phyloP scores from a whole-genome alignment of 2,888 invertebrate species.

The Crepidodera aurea region DNA sequence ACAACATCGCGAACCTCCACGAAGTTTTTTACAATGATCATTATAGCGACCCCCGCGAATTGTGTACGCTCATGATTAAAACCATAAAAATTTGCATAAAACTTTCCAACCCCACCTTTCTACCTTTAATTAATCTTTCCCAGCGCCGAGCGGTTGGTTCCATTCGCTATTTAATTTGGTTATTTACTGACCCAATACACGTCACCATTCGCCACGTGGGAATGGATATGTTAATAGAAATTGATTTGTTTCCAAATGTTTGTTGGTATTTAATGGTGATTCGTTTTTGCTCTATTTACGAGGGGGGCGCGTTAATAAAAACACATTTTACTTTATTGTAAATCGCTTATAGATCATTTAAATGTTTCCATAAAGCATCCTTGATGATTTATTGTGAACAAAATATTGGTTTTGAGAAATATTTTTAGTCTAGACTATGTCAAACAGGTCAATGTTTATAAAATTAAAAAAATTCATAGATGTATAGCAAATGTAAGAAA shows the following conservation, averaged over 20 bases:
- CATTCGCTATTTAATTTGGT: conserved; percentile 55
- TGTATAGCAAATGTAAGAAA: too few relatives aligned
- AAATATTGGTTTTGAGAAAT: too few relatives aligned
- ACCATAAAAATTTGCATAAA: conserved; percentile 50
- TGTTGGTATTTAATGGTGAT: not conserved
- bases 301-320: too few relatives aligned
- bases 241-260: conserved; percentile 12
- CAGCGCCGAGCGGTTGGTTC: conserved; percentile 42
- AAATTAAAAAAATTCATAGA: too few relatives aligned
- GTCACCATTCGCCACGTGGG: conserved; percentile 30
- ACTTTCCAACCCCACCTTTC: conserved; percentile 46
- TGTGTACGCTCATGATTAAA: conserved; percentile 32
- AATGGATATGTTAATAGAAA: conserved; percentile 19
- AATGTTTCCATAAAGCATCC: too few relatives aligned
- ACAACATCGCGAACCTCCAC: too few relatives aligned
- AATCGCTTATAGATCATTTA: too few relatives aligned
- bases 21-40: too few relatives aligned
- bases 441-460: too few relatives aligned
- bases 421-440: too few relatives aligned
- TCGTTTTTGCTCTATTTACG: not conserved
- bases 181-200: conserved; percentile 51
- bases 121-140: conserved; percentile 51
- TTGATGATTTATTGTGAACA: too few relatives aligned
- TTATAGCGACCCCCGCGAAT: not conserved
- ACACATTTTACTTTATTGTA: too few relatives aligned